A percentile compares a stretch with the other conserved stretches of the same genome.
phyloP scores from a whole-genome alignment of 2,888 invertebrate species.

The Acleris holmiana region DNA sequence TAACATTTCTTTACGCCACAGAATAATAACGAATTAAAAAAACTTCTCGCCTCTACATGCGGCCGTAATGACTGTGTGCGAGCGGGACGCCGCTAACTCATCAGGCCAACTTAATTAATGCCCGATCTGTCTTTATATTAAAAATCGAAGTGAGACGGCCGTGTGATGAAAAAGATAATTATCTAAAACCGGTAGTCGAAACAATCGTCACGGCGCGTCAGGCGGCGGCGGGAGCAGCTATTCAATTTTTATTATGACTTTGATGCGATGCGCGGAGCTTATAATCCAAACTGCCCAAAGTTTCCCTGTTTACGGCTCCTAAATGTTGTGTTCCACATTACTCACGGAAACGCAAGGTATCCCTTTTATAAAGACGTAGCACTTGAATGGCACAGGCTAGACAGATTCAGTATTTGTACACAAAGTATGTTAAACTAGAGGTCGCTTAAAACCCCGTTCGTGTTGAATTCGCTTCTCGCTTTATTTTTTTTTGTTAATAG shows the following conservation, averaged over 20 bases:
- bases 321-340: not conserved
- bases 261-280: slow-evolving; percentile 26
- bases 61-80: slow-evolving; percentile 75
- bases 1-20: slow-evolving; percentile 85
- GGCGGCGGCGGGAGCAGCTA: slow-evolving; percentile 53
- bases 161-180: slow-evolving; percentile 52
- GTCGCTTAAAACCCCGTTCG: no score
- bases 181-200: slow-evolving; percentile 74
- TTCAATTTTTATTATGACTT: slow-evolving; percentile 42
- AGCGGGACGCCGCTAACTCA: slow-evolving; percentile 73
- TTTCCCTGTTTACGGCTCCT: slow-evolving; percentile 16
- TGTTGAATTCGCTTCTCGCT: no score
- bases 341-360: not conserved
- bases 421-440: no score
- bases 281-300: slow-evolving; percentile 25
- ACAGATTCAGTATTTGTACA: no score
- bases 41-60: slow-evolving; percentile 80
- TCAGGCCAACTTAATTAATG: slow-evolving; percentile 82
- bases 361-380: no score
- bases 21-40: slow-evolving; percentile 84
- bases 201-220: slow-evolving; percentile 72
- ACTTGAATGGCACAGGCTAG: no score
- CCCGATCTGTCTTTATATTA: slow-evolving; percentile 83
- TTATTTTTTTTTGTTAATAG: no score
- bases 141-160: slow-evolving; percentile 63